Base-by-base conservation (phyloP, 2,797 vertebrate genomes). In the Prunella strophiata region DNA sequence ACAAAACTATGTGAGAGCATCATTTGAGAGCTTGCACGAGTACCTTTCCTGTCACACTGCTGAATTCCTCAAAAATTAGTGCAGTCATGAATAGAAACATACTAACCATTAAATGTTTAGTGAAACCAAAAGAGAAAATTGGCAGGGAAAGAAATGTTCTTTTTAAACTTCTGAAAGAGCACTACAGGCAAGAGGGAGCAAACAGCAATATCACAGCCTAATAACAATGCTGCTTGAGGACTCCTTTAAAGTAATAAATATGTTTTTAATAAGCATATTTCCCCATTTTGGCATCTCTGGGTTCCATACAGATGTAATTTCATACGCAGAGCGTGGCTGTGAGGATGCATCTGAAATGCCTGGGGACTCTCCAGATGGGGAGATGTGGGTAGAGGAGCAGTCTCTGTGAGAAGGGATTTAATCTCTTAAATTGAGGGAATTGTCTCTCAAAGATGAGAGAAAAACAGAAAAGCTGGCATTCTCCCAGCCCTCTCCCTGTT, bases 231-330 rank as follows among this genome's bases (percentile, higher is more conserved):
- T 83, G 50, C 86, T 95, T 47, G 40, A 93, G 91, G 85, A 68
- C 54, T 84, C 67, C 61, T 91, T 92, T 84, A 68, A 94, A 90
- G 79, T 73, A 72, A 95, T 94, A 94, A 93, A 89, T 90, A 93
- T 68, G 61, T 71, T 96, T 92, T 93, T 92, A 92, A 84, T 94
- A 86, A 92, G 72, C 1, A 3, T 55, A 89, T 94, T 93, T 85
- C 52, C 83, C 88, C 55, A n/a, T 70, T 91, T 79, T n/a, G 50
- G 63, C 52, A 74, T 50, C 52, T 82, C 75, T 62, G 18, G 19
- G 9, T 54, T 74, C 13, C 4, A 29, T 72, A 50, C 26, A 66
- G 78, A 61, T 82, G 51, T 84, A 77, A 89, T 80, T 87, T 92
- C 63, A 58, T 70, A 55, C 3, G 2, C 51, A 48, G 70, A 85